Percentiles rank a stretch among this genome's conserved stretches.
Evolutionary conservation across 2,113 vertebrate genomes (phyloP).

Genomic region (Coturnix japonica): DNA sequence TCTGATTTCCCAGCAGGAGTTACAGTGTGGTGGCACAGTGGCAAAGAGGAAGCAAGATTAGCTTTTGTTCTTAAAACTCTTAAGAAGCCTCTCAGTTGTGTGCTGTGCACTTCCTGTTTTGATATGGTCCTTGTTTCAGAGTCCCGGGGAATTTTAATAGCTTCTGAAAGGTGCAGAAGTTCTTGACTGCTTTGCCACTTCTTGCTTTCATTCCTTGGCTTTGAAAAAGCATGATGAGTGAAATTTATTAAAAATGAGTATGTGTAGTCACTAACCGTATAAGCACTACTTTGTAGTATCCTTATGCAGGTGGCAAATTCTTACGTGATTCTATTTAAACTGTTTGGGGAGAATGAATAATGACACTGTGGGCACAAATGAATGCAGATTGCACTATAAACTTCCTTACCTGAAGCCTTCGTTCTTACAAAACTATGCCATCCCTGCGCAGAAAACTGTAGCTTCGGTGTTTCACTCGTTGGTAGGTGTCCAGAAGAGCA

Average conservation of each 20-base stretch:
- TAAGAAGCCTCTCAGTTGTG: background rate
- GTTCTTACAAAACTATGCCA: slow-evolving; percentile 14
- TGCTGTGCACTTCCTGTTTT: background rate
- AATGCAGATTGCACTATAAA: slow-evolving; percentile 58
- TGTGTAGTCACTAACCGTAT: background rate
- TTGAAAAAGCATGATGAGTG: background rate
- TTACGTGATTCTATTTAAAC: background rate
- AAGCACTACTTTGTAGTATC: slow-evolving; percentile 7
- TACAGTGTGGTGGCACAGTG: background rate
- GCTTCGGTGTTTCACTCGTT: background rate
- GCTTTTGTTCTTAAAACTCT: background rate
- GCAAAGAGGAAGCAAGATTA: background rate
- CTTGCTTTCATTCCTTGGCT: background rate
- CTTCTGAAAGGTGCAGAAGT: background rate
- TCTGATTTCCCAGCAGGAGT: background rate
- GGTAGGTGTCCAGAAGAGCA: background rate
- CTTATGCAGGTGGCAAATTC: background rate
- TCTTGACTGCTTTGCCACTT: background rate
- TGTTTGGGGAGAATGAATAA: slow-evolving; percentile 36
- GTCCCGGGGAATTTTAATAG: background rate
- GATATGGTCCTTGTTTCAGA: background rate
- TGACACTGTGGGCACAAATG: slow-evolving; percentile 60
- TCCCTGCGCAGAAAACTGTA: background rate
- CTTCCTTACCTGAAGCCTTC: slow-evolving; percentile 57
- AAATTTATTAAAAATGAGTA: background rate